Base-by-base conservation (phyloP, 2,113 vertebrate species). In the Nyctibius bracteatus region DNA sequence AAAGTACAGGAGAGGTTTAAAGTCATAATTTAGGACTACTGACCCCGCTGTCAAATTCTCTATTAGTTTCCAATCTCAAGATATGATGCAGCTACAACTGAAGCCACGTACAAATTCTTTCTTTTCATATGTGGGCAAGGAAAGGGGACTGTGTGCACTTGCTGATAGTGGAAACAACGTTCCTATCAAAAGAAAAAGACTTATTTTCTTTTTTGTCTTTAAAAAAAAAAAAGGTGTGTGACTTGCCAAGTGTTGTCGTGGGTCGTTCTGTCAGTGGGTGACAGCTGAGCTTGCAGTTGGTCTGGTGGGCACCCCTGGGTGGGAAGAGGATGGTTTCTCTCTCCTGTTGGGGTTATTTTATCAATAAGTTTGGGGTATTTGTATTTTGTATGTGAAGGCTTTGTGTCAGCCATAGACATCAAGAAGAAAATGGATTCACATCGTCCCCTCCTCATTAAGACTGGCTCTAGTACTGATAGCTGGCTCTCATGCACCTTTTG, bases 351-450 rank as follows among this genome's bases (percentile, higher is more conserved):
- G 12, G n/a, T 58, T 74, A 5, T 67, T 86, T 55, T 43, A 35
- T 24, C 55, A 70, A 57, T 78, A 30, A 2, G 8, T 74, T 87
- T 41, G 2, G 12, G 14, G 5, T 93, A 12, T 70, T 83, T 59
- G 0, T 46, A 8, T 62, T 90, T 88, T 24, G 1, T n/a, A 2
- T 9, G 2, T 13, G 23, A 8, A 68, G 19, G 31, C 16, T 55
- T 82, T 37, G 8, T 8, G 20, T 47, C 39, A 66, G 31, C 43
- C 9, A 3, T 14, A 47, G 70, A 58, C 72, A 73, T 54, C 9
- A 13, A 33, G 73, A n/a, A 72, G 44, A 30, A 57, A 43, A 37
- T 47, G 68, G 41, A 17, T 77, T 41, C 25, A 7, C 8, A 1
- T 61, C 3, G 3, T 43, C 27, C n/a, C 81, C 21, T 49, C 37